phyloP scores from a whole-genome alignment of 1,140 invertebrate genomes.

The Rhagoletis pomonella region DNA sequence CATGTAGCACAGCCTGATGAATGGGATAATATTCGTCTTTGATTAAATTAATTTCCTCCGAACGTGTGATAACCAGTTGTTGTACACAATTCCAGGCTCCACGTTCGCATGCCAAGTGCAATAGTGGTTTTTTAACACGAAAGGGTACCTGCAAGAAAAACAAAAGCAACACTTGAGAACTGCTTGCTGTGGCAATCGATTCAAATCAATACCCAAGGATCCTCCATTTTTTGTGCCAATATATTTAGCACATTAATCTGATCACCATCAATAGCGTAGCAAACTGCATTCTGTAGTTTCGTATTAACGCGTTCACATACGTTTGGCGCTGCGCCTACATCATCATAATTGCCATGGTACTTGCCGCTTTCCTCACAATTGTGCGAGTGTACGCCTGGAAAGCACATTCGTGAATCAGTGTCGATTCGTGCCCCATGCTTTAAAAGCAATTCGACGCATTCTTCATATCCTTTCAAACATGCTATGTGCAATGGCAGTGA shows the following conservation, averaged over 20 bases:
- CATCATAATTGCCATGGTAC: slow-evolving; percentile 69
- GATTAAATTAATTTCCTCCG: slow-evolving; percentile 83
- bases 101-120: slow-evolving; percentile 82
- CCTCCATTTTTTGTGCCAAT: slow-evolving; percentile 81
- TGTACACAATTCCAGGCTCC: slow-evolving; percentile 84
- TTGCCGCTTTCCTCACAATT: slow-evolving; percentile 82
- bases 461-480: slow-evolving; percentile 81
- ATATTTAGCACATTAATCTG: slow-evolving; percentile 80
- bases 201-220: slow-evolving; percentile 78
- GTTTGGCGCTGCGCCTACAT: slow-evolving; percentile 60
- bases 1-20: slow-evolving; percentile 82
- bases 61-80: slow-evolving; percentile 79
- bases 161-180: background rate
- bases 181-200: no score
- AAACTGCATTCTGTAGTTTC: slow-evolving; percentile 83
- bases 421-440: slow-evolving; percentile 77
- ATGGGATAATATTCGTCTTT: slow-evolving; percentile 87
- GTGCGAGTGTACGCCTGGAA: slow-evolving; percentile 81
- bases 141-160: slow-evolving; percentile 72
- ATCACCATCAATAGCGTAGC: slow-evolving; percentile 84
- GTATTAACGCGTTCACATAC: slow-evolving; percentile 74
- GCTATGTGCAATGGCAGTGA: slow-evolving; percentile 84
- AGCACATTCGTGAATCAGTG: slow-evolving; percentile 79
- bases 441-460: slow-evolving; percentile 77
- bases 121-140: slow-evolving; percentile 77